phyloP scores from a whole-genome alignment of 2,113 vertebrate genomes.

The Psittacus erithacus region DNA sequence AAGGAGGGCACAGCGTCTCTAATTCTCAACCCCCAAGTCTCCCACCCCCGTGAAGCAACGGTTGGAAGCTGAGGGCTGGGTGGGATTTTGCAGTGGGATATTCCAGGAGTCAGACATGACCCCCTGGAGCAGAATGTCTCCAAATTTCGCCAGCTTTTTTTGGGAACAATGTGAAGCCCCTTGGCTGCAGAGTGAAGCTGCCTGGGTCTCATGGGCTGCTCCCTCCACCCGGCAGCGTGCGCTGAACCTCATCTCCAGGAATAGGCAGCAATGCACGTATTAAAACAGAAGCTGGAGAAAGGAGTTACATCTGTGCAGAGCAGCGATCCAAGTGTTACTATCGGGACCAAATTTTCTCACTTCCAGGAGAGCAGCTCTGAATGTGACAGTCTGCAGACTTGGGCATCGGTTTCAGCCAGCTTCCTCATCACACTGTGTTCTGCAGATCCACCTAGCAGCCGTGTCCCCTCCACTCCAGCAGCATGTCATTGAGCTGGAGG shows the following conservation, averaged over 20 bases:
- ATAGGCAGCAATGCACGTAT: slow-evolving; percentile 18
- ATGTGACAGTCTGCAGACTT: slow-evolving; percentile 56
- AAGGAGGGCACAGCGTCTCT: background rate
- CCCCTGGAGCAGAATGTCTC: background rate
- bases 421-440: background rate
- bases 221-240: background rate
- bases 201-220: background rate
- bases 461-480: background rate
- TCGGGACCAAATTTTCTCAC: slow-evolving; percentile 64
- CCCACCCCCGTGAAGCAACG: background rate
- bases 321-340: slow-evolving; percentile 57
- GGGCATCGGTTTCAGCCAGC: slow-evolving; percentile 46
- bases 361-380: slow-evolving; percentile 55
- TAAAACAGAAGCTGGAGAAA: slow-evolving; percentile 57
- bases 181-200: background rate
- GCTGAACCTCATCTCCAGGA: slow-evolving; percentile 7
- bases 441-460: slow-evolving; percentile 27
- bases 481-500: background rate
- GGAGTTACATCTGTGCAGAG: slow-evolving; percentile 55
- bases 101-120: background rate
- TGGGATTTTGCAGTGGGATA: background rate
- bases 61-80: background rate
- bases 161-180: background rate
- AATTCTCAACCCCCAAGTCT: background rate
- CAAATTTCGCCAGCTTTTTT: background rate